These are phyloP conservation scores for Neopipo cinnamomea DNA, from an alignment of 2,113 vertebrate species.

Conservation along the genomic window DNA sequence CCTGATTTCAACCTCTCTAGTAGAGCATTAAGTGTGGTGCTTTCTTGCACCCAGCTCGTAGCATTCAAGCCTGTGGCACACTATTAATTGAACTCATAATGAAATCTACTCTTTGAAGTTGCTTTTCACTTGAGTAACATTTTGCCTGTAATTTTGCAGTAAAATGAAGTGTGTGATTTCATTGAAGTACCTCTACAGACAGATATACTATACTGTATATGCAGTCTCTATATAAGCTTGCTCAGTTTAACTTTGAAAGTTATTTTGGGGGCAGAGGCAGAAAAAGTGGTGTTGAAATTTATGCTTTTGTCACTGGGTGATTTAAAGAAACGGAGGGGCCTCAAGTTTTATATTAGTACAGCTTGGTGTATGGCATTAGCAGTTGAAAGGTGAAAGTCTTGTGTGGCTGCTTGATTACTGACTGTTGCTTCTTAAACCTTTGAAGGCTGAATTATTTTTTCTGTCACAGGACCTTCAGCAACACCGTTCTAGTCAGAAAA, in stretches of 20 bases:
- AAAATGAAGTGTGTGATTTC: neutral
- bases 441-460: neutral
- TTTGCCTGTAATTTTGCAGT: neutral
- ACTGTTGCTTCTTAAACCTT: neutral
- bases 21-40: neutral
- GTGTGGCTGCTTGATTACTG: neutral
- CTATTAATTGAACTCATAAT: neutral
- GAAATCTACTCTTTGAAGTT: neutral
- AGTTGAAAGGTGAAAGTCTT: neutral
- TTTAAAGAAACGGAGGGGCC: neutral
- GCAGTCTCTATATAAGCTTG: neutral
- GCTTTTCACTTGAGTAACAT: neutral
- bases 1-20: neutral
- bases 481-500: constrained; percentile 35
- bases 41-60: neutral
- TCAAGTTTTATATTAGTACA: neutral
- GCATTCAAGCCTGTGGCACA: neutral
- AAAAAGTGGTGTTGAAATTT: neutral
- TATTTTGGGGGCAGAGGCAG: neutral
- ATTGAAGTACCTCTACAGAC: neutral
- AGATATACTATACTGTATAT: no score
- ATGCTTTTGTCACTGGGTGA: neutral
- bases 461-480: neutral
- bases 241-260: neutral
- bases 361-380: neutral